Percentiles rank a stretch among this genome's conserved stretches.
Evolutionary conservation across 2,888 invertebrate species (phyloP).

Genomic region (Tipula confusa): DNA sequence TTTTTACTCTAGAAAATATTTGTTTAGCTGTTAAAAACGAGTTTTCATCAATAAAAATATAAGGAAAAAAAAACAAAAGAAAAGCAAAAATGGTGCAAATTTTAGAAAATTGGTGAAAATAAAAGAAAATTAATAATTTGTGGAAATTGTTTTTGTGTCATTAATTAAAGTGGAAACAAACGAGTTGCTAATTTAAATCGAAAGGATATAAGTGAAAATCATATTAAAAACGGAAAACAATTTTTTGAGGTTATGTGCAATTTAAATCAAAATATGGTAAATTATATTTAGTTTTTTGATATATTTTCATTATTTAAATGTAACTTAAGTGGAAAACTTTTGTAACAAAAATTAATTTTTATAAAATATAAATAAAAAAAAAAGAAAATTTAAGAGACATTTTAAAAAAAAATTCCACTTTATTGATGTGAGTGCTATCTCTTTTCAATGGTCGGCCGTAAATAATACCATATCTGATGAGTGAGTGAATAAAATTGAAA

Average conservation of each 20-base stretch:
- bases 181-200: neutral
- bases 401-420: neutral
- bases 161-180: neutral
- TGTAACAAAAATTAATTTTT: too few species aligned
- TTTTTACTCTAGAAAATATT: neutral
- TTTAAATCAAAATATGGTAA: neutral
- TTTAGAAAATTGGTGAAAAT: neutral
- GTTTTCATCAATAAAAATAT: neutral
- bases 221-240: neutral
- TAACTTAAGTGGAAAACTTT: too few species aligned
- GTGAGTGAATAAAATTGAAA: slow-evolving; percentile 3
- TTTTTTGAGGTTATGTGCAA: neutral
- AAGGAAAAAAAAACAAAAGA: neutral
- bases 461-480: neutral
- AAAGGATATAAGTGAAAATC: neutral
- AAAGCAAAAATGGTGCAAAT: neutral
- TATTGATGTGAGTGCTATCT: neutral
- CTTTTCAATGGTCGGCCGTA: neutral
- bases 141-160: neutral
- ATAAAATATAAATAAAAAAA: too few species aligned
- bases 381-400: neutral
- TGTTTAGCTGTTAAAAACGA: too few species aligned
- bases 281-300: neutral
- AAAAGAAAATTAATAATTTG: neutral
- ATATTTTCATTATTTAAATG: neutral